A percentile compares a stretch with the other conserved stretches of the same genome.
Conservation (phyloP, 2,113 vertebrate species). For the Cyprinodon tularosa region DNA sequence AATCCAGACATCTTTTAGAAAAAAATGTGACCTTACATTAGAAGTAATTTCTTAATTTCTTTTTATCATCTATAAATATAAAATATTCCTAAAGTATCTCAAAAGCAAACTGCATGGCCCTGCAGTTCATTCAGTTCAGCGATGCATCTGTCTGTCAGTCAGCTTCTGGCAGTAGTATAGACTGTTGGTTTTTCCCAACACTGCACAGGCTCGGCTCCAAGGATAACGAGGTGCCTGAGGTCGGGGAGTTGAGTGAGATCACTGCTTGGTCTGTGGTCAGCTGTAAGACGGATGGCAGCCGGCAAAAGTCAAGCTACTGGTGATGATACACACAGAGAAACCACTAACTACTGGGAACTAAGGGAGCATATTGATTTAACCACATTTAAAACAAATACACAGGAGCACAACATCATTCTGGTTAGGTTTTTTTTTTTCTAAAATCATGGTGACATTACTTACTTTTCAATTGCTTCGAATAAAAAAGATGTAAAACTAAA, state of each 20-base stretch:
- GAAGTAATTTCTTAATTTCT: neutral
- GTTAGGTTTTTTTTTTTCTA: neutral
- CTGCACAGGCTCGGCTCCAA: conserved; percentile 65
- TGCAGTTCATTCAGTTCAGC: conserved; percentile 55
- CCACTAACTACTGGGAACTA: conserved; percentile 22
- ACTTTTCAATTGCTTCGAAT: too few relatives aligned
- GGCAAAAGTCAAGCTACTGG: conserved; percentile 42
- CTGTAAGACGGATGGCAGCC: conserved; percentile 38
- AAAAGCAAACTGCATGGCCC: conserved; percentile 9
- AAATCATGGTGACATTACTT: neutral
- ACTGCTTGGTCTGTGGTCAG: conserved; percentile 58
- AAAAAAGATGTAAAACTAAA: neutral
- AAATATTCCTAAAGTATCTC: neutral
- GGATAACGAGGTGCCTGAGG: conserved; percentile 75
- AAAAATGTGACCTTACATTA: neutral
- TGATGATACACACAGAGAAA: conserved; percentile 18
- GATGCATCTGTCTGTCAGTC: conserved; percentile 53
- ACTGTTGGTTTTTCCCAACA: conserved; percentile 51
- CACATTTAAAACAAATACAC: conserved; percentile 11
- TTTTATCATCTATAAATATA: too few relatives aligned
- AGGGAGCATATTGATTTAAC: conserved; percentile 40
- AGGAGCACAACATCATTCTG: neutral
- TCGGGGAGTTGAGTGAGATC: conserved; percentile 59
- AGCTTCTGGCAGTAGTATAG: conserved; percentile 42
- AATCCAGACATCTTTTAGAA: neutral